phyloP scores from a whole-genome alignment of 2,797 vertebrate genomes.

The Halcyon chelicuti region DNA sequence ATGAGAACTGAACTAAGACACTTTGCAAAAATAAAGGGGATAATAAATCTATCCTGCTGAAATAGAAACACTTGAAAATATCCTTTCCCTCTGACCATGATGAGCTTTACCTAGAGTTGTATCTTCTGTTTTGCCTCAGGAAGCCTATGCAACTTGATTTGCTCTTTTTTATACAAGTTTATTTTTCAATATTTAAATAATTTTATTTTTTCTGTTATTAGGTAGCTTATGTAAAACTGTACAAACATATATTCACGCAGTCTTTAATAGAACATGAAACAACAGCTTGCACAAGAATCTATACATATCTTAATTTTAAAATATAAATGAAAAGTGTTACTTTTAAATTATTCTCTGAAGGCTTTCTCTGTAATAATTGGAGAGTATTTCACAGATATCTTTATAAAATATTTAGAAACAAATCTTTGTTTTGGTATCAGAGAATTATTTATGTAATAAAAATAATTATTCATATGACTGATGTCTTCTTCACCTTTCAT shows the following conservation, averaged over 20 bases:
- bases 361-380: background rate
- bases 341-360: background rate
- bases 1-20: background rate
- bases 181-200: background rate
- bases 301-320: background rate
- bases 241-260: background rate
- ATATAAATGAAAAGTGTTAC: background rate
- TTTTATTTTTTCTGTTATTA: background rate
- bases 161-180: background rate
- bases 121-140: background rate
- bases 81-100: background rate
- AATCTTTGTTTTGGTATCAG: background rate
- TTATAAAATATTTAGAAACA: background rate
- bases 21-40: background rate
- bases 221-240: background rate
- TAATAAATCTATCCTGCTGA: background rate
- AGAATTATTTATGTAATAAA: background rate
- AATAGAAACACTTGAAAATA: background rate
- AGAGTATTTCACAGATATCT: background rate
- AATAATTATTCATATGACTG: background rate
- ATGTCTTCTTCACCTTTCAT: background rate
- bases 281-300: background rate
- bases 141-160: background rate
- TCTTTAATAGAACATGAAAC: background rate
- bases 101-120: background rate